Base-by-base conservation (phyloP, 30 jellyfish, hydroid and myxozoan species). In the Calvadosia cruxmelitensis region DNA sequence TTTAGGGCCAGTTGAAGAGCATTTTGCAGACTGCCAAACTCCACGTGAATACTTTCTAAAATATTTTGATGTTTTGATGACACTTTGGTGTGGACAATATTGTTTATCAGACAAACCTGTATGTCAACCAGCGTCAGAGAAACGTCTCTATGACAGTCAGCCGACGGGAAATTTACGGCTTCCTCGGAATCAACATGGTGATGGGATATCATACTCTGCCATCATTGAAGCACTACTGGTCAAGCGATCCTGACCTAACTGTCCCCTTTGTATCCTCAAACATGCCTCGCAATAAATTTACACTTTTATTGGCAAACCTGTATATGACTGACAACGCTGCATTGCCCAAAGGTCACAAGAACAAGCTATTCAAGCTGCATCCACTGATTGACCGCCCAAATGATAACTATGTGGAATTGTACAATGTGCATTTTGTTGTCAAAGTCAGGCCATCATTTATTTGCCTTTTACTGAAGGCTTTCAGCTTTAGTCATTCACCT, bases 171-270 rank as follows among this genome's bases (percentile, higher is more conserved):
- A 2, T 82, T 62, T 76, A 32, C 48, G 84, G 76, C 25, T 77
- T 82, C 83, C 25, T 82, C 33, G 93, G 87, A 26, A 67, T 75
- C 7, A 82, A 66, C 49, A 13, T 82, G 29, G 68, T 82, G 25
- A 76, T 82, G 94, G 94, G 93, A 0, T 82, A 76, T 63, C 93
- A 82, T 32, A 68, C 31, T 30, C 51, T 82, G 52, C 93, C 84
- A 34, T 63, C 76, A 16, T 57, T 67, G 84, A 63, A 67, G 3
- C 33, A 69, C 69, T 75, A 53, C 85, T 81, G 94, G 85, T 23
- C 29, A 49, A 66, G n/a, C 63, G 93, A 82, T 33, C 84, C 86
- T 62, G 86, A 82, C 50, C 68, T 76, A 78, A 64, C 50, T 31
- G 65, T 68, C 3, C 94, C 93, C 24, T 10, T 75, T 75, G 73